Evolutionary conservation across 2,888 invertebrate species (phyloP).

Genomic region (Vannuccia rotundouncinata): DNA sequence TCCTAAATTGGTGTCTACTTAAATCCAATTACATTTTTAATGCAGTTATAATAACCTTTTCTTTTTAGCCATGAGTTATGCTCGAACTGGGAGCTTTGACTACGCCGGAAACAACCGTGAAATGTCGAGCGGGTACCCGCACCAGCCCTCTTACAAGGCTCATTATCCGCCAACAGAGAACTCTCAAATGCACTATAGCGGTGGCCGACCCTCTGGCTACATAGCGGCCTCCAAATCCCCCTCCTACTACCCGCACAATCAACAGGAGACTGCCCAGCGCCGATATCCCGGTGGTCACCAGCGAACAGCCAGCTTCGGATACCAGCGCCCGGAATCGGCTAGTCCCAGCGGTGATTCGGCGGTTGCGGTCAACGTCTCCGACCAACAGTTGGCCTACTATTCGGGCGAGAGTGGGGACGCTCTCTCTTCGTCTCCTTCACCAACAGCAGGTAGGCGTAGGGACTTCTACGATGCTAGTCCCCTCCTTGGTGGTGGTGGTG

Average conservation of each 20-base stretch:
- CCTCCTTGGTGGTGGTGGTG: background rate
- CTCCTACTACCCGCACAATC: background rate
- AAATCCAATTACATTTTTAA: background rate
- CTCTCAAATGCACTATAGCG: background rate
- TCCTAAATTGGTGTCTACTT: background rate
- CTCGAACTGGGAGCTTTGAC: conserved; percentile 26
- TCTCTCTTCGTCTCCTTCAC: background rate
- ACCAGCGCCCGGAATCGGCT: background rate
- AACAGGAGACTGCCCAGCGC: background rate
- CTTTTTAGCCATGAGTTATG: conserved; percentile 20
- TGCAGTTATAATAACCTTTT: background rate
- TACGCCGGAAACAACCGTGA: conserved; percentile 26
- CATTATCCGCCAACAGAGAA: too few relatives aligned
- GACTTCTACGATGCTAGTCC: conserved; percentile 7
- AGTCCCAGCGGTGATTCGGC: conserved; percentile 11
- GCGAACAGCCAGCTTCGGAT: background rate
- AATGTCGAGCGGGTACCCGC: background rate
- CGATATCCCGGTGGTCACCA: background rate
- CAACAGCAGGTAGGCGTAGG: background rate
- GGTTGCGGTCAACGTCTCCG: background rate
- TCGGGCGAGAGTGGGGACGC: conserved; percentile 15
- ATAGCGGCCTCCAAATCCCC: background rate
- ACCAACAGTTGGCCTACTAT: background rate
- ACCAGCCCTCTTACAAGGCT: background rate
- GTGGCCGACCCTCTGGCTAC: background rate